phyloP scores from a whole-genome alignment of 2,113 vertebrate genomes.

The Ramphastos sulfuratus region DNA sequence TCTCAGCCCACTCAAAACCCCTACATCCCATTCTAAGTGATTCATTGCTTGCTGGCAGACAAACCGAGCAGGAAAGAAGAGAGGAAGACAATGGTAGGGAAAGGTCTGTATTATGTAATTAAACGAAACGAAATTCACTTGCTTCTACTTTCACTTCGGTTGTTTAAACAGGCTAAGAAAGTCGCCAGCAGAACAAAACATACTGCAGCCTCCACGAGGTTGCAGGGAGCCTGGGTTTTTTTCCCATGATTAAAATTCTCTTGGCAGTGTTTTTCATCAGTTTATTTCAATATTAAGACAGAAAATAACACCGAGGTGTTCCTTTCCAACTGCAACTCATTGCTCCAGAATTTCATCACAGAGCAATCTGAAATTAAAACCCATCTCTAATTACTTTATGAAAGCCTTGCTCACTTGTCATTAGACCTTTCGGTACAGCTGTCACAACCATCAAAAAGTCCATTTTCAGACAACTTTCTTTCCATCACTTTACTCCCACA shows the following conservation, averaged over 20 bases:
- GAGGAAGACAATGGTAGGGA: constrained; percentile 27
- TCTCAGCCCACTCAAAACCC: neutral
- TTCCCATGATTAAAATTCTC: constrained; percentile 57
- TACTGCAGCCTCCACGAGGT: neutral
- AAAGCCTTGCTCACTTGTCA: neutral
- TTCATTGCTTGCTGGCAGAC: constrained; percentile 38
- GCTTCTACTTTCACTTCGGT: constrained; percentile 37
- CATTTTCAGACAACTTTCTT: neutral
- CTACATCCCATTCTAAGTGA: constrained; percentile 31
- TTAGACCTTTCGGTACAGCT: neutral
- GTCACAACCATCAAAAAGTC: neutral
- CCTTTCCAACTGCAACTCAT: neutral
- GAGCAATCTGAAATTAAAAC: neutral
- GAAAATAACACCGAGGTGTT: neutral
- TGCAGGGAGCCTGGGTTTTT: neutral
- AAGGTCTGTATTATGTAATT: constrained; percentile 30
- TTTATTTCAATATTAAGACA: constrained; percentile 58
- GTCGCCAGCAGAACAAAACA: neutral
- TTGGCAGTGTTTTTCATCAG: constrained; percentile 16
- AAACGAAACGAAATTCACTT: constrained; percentile 42
- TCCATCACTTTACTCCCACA: neutral
- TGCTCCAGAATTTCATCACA: neutral
- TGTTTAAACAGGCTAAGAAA: neutral
- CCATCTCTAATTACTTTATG: neutral
- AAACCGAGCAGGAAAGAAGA: neutral